phyloP scores from a whole-genome alignment of 1,140 invertebrate species.

The Marisa cornuarietis region DNA sequence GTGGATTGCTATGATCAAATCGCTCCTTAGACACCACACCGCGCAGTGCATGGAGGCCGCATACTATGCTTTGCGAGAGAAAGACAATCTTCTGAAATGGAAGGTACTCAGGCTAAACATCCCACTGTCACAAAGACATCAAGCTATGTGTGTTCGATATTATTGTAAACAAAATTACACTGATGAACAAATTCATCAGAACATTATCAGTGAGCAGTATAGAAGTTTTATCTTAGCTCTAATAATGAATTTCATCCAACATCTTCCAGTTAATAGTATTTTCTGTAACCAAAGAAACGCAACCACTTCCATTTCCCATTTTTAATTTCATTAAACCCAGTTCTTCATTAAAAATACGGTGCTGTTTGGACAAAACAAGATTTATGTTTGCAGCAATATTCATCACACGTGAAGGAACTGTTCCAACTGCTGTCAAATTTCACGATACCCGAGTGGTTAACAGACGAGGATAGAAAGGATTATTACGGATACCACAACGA shows the following conservation, averaged over 20 bases:
- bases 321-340: not conserved
- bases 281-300: not conserved
- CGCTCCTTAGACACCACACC: not conserved
- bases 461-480: slow-evolving; percentile 2
- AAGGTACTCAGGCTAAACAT: slow-evolving; percentile 1
- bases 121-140: not conserved
- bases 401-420: slow-evolving; percentile 6
- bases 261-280: not conserved
- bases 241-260: too few relatives aligned
- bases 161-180: too few relatives aligned
- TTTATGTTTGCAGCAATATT: slow-evolving; percentile 10
- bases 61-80: slow-evolving; percentile 9
- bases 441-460: slow-evolving; percentile 8
- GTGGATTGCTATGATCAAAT: slow-evolving; percentile 23
- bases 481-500: not conserved
- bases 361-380: not conserved
- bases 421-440: slow-evolving; percentile 8
- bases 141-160: too few relatives aligned
- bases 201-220: too few relatives aligned
- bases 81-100: slow-evolving; percentile 25
- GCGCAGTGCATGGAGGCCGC: slow-evolving; percentile 2
- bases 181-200: too few relatives aligned
- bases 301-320: not conserved
- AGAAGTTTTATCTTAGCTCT: too few relatives aligned
- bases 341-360: not conserved